A percentile compares a stretch with the other conserved stretches of the same genome.
Conservation (phyloP, 2,113 vertebrate species). For the Pithys albifrons region DNA sequence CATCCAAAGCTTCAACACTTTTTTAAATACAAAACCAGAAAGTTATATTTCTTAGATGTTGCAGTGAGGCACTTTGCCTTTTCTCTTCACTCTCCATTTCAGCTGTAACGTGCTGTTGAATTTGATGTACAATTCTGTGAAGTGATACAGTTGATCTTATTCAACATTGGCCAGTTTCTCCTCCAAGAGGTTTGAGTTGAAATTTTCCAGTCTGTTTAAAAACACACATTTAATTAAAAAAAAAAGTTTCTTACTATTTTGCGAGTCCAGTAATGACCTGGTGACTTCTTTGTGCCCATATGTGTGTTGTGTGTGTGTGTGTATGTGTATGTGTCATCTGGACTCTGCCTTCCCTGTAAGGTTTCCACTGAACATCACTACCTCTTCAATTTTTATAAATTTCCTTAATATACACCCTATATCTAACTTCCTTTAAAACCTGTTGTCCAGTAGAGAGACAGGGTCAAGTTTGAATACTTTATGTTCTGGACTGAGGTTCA, state of each 20-base stretch:
- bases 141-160: neutral
- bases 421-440: neutral
- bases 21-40: neutral
- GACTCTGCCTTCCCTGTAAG: neutral
- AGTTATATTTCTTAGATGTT: neutral
- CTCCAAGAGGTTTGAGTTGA: neutral
- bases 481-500: rapidly evolving
- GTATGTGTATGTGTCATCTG: neutral
- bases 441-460: neutral
- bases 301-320: neutral
- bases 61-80: neutral
- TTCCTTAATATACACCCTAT: neutral
- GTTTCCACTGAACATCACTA: neutral
- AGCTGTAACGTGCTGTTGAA: neutral
- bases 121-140: neutral
- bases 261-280: neutral
- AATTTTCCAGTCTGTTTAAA: neutral
- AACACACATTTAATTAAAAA: neutral
- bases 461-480: neutral
- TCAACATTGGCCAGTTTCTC: neutral
- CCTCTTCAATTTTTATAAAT: neutral
- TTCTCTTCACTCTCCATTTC: neutral
- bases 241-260: neutral
- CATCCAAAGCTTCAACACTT: neutral
- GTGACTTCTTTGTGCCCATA: neutral